phyloP scores from a whole-genome alignment of 2,797 vertebrate species.

The Echiichthys vipera region DNA sequence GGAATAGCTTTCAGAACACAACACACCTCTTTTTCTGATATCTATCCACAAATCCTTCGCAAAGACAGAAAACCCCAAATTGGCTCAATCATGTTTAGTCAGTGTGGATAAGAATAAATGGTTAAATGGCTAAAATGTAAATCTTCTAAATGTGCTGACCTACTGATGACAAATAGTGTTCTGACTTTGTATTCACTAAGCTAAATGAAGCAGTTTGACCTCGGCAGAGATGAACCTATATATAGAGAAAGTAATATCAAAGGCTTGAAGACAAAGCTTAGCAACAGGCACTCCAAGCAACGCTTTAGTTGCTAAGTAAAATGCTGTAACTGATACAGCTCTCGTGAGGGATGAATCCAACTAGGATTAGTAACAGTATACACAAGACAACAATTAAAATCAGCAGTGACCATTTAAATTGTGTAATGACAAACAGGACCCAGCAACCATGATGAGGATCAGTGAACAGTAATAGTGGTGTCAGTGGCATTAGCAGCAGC shows the following conservation, averaged over 20 bases:
- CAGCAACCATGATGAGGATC: constrained; percentile 3
- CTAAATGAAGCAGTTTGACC: constrained; percentile 63
- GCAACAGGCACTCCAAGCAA: constrained; percentile 70
- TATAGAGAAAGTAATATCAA: constrained; percentile 69
- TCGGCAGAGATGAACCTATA: constrained; percentile 64
- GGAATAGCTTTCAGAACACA: no score
- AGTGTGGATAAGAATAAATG: background rate
- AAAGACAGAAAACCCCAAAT: background rate
- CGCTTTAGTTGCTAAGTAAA: constrained; percentile 75
- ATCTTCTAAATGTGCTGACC: constrained; percentile 39
- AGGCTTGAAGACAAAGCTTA: constrained; percentile 60
- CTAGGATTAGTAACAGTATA: constrained; percentile 44
- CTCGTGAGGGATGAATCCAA: constrained; percentile 40
- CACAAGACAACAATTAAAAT: constrained; percentile 33
- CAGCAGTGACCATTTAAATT: constrained; percentile 17
- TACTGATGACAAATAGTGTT: constrained; percentile 35
- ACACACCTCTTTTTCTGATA: background rate
- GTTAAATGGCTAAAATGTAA: constrained; percentile 50
- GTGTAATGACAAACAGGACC: constrained; percentile 15
- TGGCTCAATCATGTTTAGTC: constrained; percentile 6
- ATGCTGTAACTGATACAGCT: constrained; percentile 61
- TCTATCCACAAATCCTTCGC: background rate
- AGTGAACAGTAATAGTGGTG: background rate
- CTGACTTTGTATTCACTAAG: constrained; percentile 39
- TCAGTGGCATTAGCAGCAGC: background rate